These are phyloP conservation scores for Drosophila azteca DNA, from an alignment of 1,140 invertebrate species.

Conservation along the genomic window DNA sequence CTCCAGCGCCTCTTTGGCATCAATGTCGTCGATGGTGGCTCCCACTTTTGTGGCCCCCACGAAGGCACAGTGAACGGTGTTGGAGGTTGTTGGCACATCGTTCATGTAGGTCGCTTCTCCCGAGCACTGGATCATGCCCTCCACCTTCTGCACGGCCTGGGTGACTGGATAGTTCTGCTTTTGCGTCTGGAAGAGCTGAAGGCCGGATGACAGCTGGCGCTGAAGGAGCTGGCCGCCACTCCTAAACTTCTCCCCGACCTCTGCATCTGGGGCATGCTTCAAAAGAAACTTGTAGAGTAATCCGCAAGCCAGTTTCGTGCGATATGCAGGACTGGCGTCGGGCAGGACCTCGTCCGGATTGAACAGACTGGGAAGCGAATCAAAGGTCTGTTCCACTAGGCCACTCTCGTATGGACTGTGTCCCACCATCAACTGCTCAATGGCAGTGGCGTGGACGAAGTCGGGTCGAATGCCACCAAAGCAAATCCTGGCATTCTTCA, in stretches of 20 bases:
- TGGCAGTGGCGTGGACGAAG: slow-evolving; percentile 89
- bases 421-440: slow-evolving; percentile 87
- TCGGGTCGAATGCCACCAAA: slow-evolving; percentile 89
- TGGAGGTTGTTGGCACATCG: slow-evolving; percentile 85
- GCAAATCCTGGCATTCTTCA: slow-evolving; percentile 82
- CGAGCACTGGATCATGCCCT: slow-evolving; percentile 89
- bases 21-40: slow-evolving; percentile 86
- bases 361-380: slow-evolving; percentile 86
- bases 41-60: slow-evolving; percentile 86
- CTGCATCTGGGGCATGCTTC: slow-evolving; percentile 83
- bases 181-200: slow-evolving; percentile 89
- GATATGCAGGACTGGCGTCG: slow-evolving; percentile 87
- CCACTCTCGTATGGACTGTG: slow-evolving; percentile 84
- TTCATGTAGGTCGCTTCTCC: slow-evolving; percentile 89
- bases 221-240: slow-evolving; percentile 86
- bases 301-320: slow-evolving; percentile 86
- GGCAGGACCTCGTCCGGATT: slow-evolving; percentile 87
- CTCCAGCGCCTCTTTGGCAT: slow-evolving; percentile 86
- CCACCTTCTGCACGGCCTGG: slow-evolving; percentile 90
- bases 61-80: slow-evolving; percentile 88
- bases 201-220: slow-evolving; percentile 88
- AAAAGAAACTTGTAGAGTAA: slow-evolving; percentile 90
- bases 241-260: slow-evolving; percentile 79
- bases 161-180: slow-evolving; percentile 90
- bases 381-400: slow-evolving; percentile 85